These are phyloP conservation scores for Aurelia sp. DNA, from an alignment of 30 jellyfish, hydroid and myxozoan species.

Conservation along the genomic window DNA sequence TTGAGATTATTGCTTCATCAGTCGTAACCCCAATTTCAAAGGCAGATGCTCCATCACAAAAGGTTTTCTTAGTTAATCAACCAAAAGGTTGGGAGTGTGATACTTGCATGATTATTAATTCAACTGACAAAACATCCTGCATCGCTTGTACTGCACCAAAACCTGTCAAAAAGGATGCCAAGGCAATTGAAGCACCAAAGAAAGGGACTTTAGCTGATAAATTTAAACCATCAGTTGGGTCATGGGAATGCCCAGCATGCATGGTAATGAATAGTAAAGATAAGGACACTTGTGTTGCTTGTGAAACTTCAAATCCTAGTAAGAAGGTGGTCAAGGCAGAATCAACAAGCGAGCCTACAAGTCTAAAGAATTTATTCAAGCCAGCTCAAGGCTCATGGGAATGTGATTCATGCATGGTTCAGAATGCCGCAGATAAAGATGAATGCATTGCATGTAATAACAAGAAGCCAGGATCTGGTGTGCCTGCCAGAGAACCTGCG, in stretches of 20 bases:
- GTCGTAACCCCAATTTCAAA: no score
- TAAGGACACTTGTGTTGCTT: slow-evolving; percentile 51
- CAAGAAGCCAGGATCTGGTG: slow-evolving; percentile 31
- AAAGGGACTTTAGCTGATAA: slow-evolving; percentile 13
- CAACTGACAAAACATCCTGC: slow-evolving; percentile 15
- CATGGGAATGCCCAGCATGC: slow-evolving; percentile 80
- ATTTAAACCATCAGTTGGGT: slow-evolving; percentile 45
- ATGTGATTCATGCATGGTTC: slow-evolving; percentile 65
- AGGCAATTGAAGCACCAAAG: background rate
- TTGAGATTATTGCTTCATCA: background rate
- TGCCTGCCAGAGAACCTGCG: background rate
- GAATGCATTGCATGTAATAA: slow-evolving; percentile 76
- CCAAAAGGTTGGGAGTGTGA: slow-evolving; percentile 78
- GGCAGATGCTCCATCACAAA: background rate
- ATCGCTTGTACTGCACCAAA: slow-evolving; percentile 46
- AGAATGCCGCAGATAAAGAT: slow-evolving; percentile 11
- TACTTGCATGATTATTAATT: slow-evolving; percentile 53
- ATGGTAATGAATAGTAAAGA: slow-evolving; percentile 44
- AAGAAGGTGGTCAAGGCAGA: slow-evolving; percentile 7
- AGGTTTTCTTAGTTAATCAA: background rate
- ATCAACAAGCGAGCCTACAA: background rate
- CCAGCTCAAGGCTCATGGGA: slow-evolving; percentile 65
- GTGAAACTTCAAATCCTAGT: slow-evolving; percentile 46
- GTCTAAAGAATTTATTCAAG: background rate
- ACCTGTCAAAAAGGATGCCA: background rate